A percentile compares a stretch with the other conserved stretches of the same genome.
phyloP scores from a whole-genome alignment of 2,888 invertebrate genomes.

The Epsilonema sp. region DNA sequence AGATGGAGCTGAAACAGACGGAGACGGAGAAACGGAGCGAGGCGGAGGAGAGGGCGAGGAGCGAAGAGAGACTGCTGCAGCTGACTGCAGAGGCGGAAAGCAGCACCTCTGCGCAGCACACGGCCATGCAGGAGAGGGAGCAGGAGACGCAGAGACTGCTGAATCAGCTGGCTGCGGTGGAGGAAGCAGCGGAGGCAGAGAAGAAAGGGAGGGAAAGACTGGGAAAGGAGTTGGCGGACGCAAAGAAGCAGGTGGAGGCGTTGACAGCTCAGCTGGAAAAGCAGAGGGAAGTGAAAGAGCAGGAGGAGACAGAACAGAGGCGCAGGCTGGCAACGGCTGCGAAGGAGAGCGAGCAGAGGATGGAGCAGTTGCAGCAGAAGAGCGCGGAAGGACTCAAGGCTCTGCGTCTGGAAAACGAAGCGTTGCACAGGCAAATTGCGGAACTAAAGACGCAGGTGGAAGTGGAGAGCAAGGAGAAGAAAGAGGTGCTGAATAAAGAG shows the following conservation, averaged over 20 bases:
- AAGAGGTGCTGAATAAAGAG: neutral
- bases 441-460: neutral
- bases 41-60: constrained; percentile 11
- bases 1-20: neutral
- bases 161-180: constrained; percentile 6
- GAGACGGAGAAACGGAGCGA: constrained; percentile 22
- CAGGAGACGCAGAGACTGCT: neutral
- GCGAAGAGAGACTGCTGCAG: constrained; percentile 12
- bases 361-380: neutral
- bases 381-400: neutral
- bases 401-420: neutral
- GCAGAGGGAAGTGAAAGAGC: constrained; percentile 15
- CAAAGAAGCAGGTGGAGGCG: neutral
- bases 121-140: neutral
- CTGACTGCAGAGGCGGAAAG: constrained; percentile 8
- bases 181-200: neutral
- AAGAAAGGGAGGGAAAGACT: too few species aligned
- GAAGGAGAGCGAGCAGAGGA: neutral
- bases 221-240: neutral
- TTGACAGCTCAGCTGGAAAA: constrained; percentile 9
- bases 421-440: neutral
- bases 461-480: neutral
- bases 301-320: constrained; percentile 5
- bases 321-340: neutral
- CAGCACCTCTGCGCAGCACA: too few species aligned